These are phyloP conservation scores for Mylabris phalerata DNA, from an alignment of 1,140 invertebrate species.

Conservation along the genomic window DNA sequence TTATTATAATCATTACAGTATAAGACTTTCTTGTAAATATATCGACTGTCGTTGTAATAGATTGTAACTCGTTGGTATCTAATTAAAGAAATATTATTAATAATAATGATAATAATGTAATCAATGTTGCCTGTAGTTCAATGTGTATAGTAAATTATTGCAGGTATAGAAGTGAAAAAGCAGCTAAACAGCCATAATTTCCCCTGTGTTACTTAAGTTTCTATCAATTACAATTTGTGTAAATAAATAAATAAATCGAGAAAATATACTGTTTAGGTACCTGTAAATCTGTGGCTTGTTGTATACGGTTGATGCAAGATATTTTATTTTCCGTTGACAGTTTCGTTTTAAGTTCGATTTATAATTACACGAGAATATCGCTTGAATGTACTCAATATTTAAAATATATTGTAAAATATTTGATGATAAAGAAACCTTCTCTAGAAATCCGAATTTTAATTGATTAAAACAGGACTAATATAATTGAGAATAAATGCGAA, in stretches of 20 bases:
- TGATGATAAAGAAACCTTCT: conserved; percentile 36
- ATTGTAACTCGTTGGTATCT: conserved; percentile 39
- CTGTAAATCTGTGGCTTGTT: conserved; percentile 40
- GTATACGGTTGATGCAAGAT: conserved; percentile 33
- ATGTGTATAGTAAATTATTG: conserved; percentile 44
- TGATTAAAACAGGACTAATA: too few species aligned
- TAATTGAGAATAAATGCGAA: neutral
- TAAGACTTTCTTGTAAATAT: conserved; percentile 35
- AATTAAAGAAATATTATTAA: conserved; percentile 10
- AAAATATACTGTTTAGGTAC: conserved; percentile 34
- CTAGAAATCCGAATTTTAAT: conserved; percentile 43
- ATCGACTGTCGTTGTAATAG: conserved; percentile 39
- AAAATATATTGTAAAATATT: conserved; percentile 34
- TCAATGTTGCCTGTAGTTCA: conserved; percentile 42
- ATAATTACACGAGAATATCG: conserved; percentile 15
- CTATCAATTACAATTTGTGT: conserved; percentile 18
- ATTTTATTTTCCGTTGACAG: conserved; percentile 19
- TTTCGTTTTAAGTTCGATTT: conserved; percentile 18
- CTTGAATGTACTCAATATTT: conserved; percentile 33
- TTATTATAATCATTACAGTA: conserved; percentile 7
- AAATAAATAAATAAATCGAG: conserved; percentile 10
- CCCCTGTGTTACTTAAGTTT: conserved; percentile 22
- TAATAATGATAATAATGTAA: conserved; percentile 26
- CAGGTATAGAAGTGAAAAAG: conserved; percentile 25
- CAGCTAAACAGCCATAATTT: conserved; percentile 30